These are phyloP conservation scores for Prosapia bicincta DNA, from an alignment of 2,888 invertebrate genomes.

Conservation along the genomic window DNA sequence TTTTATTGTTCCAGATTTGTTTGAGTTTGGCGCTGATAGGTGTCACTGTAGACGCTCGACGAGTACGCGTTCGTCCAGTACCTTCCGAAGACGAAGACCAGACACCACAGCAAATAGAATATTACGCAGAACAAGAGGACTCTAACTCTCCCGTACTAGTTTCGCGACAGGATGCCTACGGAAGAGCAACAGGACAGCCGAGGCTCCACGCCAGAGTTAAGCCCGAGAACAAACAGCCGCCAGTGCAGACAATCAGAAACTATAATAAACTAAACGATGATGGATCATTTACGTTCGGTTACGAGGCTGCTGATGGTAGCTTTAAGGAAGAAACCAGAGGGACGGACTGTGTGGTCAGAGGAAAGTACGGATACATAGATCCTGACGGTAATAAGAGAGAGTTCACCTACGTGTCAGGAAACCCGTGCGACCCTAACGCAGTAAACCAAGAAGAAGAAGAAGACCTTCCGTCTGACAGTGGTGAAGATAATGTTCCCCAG, in stretches of 20 bases:
- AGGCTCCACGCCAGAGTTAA: constrained; percentile 48
- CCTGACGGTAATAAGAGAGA: constrained; percentile 83
- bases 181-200: constrained; percentile 42
- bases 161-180: constrained; percentile 41
- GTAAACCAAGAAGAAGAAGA: constrained; percentile 63
- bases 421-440: constrained; percentile 83
- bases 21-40: constrained; percentile 22
- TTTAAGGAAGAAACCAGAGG: constrained; percentile 85
- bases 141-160: constrained; percentile 38
- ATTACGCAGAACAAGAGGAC: constrained; percentile 47
- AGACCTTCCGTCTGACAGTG: constrained; percentile 50
- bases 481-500: constrained; percentile 59
- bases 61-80: constrained; percentile 51
- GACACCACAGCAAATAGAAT: constrained; percentile 46
- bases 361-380: constrained; percentile 84
- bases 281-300: constrained; percentile 80
- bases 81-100: constrained; percentile 49
- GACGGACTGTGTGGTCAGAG: constrained; percentile 80
- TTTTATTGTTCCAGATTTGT: neutral
- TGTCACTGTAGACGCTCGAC: constrained; percentile 47
- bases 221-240: constrained; percentile 60
- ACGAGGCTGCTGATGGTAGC: constrained; percentile 79
- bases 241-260: constrained; percentile 78
- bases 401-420: constrained; percentile 82
- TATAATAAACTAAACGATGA: constrained; percentile 82